Percentiles rank a stretch among this genome's conserved stretches.
phyloP scores from a whole-genome alignment of 2,113 vertebrate genomes.

The Scalopus aquaticus region DNA sequence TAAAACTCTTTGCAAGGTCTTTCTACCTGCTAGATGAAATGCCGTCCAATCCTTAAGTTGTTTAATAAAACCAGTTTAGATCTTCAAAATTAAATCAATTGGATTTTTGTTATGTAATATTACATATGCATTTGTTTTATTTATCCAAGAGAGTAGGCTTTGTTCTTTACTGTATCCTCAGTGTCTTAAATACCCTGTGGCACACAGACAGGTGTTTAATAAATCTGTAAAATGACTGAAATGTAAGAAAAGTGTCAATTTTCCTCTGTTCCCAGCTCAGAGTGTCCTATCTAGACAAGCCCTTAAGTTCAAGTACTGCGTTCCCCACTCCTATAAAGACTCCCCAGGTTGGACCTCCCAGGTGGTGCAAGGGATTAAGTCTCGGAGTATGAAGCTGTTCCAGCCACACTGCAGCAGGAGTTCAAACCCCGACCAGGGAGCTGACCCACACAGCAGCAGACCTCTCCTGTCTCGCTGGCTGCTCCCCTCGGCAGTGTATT shows the following conservation, averaged over 20 bases:
- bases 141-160: conserved; percentile 30
- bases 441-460: too few relatives aligned
- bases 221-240: conserved; percentile 32
- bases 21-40: not conserved
- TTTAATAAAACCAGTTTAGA: not conserved
- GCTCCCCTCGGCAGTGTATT: too few relatives aligned
- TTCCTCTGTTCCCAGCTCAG: not conserved
- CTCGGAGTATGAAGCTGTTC: too few relatives aligned
- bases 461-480: too few relatives aligned
- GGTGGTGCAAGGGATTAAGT: too few relatives aligned
- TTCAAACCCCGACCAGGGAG: too few relatives aligned
- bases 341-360: too few relatives aligned
- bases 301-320: not conserved
- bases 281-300: not conserved
- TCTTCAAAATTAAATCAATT: not conserved
- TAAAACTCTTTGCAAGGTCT: not conserved
- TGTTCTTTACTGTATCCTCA: not conserved
- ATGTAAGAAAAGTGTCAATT: conserved; percentile 46
- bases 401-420: too few relatives aligned
- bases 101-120: not conserved
- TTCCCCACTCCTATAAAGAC: not conserved
- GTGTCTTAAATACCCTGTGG: not conserved
- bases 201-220: not conserved
- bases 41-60: not conserved
- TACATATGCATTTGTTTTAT: not conserved